Evolutionary conservation across 2,888 invertebrate genomes (phyloP), one percentile per base, ranked within the genome.

Genomic region (Aphelenchoides bicaudatus): DNA sequence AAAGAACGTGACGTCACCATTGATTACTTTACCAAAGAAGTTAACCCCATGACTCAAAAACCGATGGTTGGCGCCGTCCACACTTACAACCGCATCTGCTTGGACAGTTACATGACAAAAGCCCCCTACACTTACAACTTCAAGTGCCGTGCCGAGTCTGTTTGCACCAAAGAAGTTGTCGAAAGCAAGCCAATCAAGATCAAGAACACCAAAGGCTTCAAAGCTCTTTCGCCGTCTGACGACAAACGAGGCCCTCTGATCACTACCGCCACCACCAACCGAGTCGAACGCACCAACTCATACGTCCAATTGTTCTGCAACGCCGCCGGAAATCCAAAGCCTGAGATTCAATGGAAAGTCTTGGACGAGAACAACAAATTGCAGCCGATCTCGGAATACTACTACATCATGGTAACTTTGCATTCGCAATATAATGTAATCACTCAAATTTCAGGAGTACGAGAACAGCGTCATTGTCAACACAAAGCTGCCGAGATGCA

Each of bases 231-330:
- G 43, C 8, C 10, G 23, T 21, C 8, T n/a, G 43, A n/a, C 10
- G 25, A 43, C 23, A 6, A n/a, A 10, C 23, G 21, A 19, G n/a
- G 16, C 10, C 66, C 66, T n/a, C 47, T 69, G 8, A 66, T 66
- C 43, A 60, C 69, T 13, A 29, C 66, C 43, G 47, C 66, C 25
- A 58, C 68, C 25, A 46, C 55, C 8, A 65, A 59, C 4, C 63
- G 66, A 10, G 69, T 66, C 55, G 66, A 66, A 54, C 31, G 59
- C 34, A 53, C 65, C 38, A 65, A 68, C 39, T 29, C 49, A 29
- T 46, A 56, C 16, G 49, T 66, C 8, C 56, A 70, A 50, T 28
- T 66, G 30, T 54, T 53, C 28, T 66, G 66, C 29, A 39, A 48
- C 19, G 69, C 69, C 23, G 29, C 21, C 31, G 66, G 66, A 37